Evolutionary conservation across 2,797 vertebrate genomes (phyloP), one percentile per base, ranked within the genome.

Genomic region (Botia kubotai): DNA sequence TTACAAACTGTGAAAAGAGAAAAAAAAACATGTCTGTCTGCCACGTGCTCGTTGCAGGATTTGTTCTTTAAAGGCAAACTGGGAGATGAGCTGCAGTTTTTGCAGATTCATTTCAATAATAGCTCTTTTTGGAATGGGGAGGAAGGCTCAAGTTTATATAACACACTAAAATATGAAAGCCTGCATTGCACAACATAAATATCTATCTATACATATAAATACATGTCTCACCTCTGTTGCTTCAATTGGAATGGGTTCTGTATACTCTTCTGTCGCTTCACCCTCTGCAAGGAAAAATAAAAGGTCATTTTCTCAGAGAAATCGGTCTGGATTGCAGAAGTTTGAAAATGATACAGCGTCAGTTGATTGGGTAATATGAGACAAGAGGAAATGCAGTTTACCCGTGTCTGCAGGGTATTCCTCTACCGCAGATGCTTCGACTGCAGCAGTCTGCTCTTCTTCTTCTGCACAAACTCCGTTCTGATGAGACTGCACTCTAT

Each of bases 401-500:
- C 97, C 97, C 92, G 93, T 85, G 87, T 97, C 96, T 53, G 87
- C 87, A 74, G 92, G 90, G 77, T 93, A 96, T 87, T 96, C 93
- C 82, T 98, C 96, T 80, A 93, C 93, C 87, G 93, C 93, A 53
- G 92, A 90, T 0, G 85, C 90, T 83, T 93, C 92, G 71, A 87
- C 85, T 5, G 55, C 81, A 14, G 66, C 74, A 0, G 73, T 79
- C 4, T 58, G 89, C 91, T 83, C 94, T 82, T 88, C 93, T 77
- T 94, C 95, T 46, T 96, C 97, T 81, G 95, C 95, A 89, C 97
- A 97, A 11, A 98, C 88, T n/a, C 97, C 97, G 0, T 98, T 99
- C 90, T 98, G 96, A 87, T 97, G 96, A 89, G 95, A 93, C 83
- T 95, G 95, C 80, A 94, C 92, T 88, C 91, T 95, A 86, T 98